Conservation (phyloP, 2,797 vertebrate species). For the Helarctos malayanus region DNA sequence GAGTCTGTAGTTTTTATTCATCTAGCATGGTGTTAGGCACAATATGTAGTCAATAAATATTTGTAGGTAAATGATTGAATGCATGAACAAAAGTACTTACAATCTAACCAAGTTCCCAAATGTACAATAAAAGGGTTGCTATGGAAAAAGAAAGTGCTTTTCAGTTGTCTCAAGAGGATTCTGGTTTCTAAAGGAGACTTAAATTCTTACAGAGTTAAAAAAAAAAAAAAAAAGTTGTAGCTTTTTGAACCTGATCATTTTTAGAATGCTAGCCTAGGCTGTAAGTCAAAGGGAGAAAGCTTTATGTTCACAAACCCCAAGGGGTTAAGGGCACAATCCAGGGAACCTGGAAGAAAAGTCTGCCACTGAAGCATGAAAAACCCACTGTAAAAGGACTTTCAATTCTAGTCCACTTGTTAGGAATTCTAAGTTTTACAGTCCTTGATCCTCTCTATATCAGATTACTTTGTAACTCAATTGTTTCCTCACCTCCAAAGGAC, state of each 20-base stretch:
- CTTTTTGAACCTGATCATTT: conserved; percentile 76
- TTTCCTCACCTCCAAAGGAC: conserved; percentile 74
- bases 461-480: conserved; percentile 74
- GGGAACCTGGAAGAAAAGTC: conserved; percentile 70
- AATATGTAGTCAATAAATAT: not conserved
- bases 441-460: conserved; percentile 59
- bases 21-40: not conserved
- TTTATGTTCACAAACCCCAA: conserved; percentile 71
- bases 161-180: conserved; percentile 56
- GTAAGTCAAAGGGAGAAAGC: conserved; percentile 65
- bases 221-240: not conserved
- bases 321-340: conserved; percentile 61
- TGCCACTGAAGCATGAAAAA: conserved; percentile 68
- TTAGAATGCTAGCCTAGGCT: conserved; percentile 69
- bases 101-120: not conserved
- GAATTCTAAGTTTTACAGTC: conserved; percentile 71
- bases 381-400: conserved; percentile 51
- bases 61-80: conserved; percentile 13
- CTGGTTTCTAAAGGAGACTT: conserved; percentile 65
- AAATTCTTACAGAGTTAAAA: conserved; percentile 72
- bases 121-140: not conserved
- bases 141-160: conserved; percentile 58
- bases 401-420: conserved; percentile 61
- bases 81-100: not conserved
- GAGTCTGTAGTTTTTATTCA: not conserved